Base-by-base conservation (phyloP, 2,888 invertebrate genomes). In the Marasmarcha lunaedactyla region DNA sequence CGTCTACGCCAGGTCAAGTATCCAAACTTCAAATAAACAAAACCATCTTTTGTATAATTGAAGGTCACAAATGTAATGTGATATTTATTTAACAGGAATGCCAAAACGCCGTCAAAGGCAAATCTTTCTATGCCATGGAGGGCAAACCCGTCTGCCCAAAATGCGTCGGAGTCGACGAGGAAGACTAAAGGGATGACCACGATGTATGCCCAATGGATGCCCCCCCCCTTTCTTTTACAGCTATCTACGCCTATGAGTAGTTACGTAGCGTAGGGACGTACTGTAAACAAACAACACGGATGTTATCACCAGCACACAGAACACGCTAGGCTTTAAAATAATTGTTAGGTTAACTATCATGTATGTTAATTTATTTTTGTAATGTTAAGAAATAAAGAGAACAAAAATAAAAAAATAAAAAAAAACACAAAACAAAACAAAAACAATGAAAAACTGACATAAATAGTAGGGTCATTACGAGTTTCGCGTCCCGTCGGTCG, bases 71-170 rank as follows among this genome's bases (percentile, higher is more conserved):
- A 14, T 49, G 46, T 61, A 65, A 63, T 51, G 14, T 41, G 46
- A 51, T 50, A 44, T 63, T 66, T 66, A 54, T 65, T 55, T 64
- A 63, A 65, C 86, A 97, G 97, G 97, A 97, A 77, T 98, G 97
- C 88, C 94, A 93, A 87, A 88, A 89, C 63, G 84, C 95, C 49
- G 95, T 97, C 52, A 93, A 93, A 76, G 95, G 96, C 66, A 95
- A 95, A 76, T 95, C 95, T 47, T 97, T 97, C 88, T 97, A 96
- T 85, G 96, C 96, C 56, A 94, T 96, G 89, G 97, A 97, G 84
- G 95, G 95, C 60, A 93, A 95, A 77, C 97, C 97, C 33, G 96
- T 97, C 66, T 98, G 97, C 86, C 95, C 94, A 42, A 89, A 89
- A 81, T 95, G 95, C 84, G 93, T 93, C 70, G 95, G 95, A 59